Evolutionary conservation across 2,888 invertebrate genomes (phyloP), one percentile per base, ranked within the genome.

Genomic region (Ferdinandea cuprea): DNA sequence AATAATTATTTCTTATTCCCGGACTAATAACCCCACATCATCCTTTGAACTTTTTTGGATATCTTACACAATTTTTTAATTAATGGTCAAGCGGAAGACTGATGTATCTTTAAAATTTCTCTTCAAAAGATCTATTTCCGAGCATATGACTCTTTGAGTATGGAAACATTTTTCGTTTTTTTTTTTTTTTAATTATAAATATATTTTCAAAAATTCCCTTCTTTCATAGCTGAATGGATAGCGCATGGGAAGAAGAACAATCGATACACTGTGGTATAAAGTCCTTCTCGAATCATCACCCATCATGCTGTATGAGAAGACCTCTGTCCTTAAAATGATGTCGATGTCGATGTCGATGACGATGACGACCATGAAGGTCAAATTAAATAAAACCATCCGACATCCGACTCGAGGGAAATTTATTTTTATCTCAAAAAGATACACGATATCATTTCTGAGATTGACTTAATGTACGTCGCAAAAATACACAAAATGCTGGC

Each of bases 391-490:
- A 50, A 42, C 46, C 50, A 30, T 11, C 11, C 42, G 28, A 7
- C 50, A 30, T 11, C 11, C 42, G 28, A 7, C 71, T 61, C 71
- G 7, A 37, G 71, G 71, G 71, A 71, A 71, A 71, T 71, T 71
- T 71, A 71, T 71, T 71, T 71, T 71, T 71, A 61, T 71, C 42
- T 61, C 59, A 19, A 7, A 21, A 52, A 42, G 42, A 35, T 25
- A 59, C 30, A 42, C 32, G 50, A 71, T 46, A 52, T 19, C 40
- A 30, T 61, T 52, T 71, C 71, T 52, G 30, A 59, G 40, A 58
- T 69, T 69, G 59, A 52, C 40, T n/a, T 0, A 30, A 15, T 44
- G 19, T 13, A 9, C 28, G 11, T 9, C 28, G 5, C 54, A 56
- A 25, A 6, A 11, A 13, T 52, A 32, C 42, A 54, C 44, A 50